phyloP scores from a whole-genome alignment of 2,888 invertebrate species.

The Coelopa pilipes region DNA sequence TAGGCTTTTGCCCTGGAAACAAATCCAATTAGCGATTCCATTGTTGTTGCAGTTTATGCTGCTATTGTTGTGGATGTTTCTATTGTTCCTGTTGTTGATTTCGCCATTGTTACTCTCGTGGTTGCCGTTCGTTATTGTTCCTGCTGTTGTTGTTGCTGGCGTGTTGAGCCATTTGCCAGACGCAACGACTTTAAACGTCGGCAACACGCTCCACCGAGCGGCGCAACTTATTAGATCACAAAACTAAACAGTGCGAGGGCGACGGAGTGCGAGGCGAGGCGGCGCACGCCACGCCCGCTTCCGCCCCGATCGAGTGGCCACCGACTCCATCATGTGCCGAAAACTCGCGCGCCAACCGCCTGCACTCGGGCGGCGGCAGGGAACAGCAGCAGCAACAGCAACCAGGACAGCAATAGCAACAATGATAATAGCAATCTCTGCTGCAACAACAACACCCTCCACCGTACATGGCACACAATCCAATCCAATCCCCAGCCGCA shows the following conservation, averaged over 20 bases:
- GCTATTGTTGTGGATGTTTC: not conserved
- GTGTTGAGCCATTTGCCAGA: slow-evolving; percentile 24
- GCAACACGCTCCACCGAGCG: slow-evolving; percentile 17
- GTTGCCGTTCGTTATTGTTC: not conserved
- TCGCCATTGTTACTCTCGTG: not conserved
- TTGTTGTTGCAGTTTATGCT: slow-evolving; percentile 17
- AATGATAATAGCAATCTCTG: not conserved
- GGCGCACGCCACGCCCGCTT: not conserved
- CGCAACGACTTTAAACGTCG: slow-evolving; percentile 12
- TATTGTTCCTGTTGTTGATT: not conserved
- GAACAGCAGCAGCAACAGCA: not conserved
- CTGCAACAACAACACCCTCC: not conserved
- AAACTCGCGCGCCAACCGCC: not conserved
- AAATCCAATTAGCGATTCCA: slow-evolving; percentile 40
- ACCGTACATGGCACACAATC: not conserved
- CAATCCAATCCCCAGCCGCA: not conserved
- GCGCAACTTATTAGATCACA: slow-evolving; percentile 27
- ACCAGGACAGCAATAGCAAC: not conserved
- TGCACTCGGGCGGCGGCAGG: too few relatives aligned
- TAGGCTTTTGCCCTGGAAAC: slow-evolving; percentile 19
- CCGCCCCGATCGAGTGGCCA: not conserved
- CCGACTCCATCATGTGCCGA: not conserved
- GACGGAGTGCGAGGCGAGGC: not conserved
- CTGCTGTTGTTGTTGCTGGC: slow-evolving; percentile 20
- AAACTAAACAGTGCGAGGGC: not conserved